Evolutionary conservation across 2,113 vertebrate species (phyloP).

Genomic region (Scomber scombrus): DNA sequence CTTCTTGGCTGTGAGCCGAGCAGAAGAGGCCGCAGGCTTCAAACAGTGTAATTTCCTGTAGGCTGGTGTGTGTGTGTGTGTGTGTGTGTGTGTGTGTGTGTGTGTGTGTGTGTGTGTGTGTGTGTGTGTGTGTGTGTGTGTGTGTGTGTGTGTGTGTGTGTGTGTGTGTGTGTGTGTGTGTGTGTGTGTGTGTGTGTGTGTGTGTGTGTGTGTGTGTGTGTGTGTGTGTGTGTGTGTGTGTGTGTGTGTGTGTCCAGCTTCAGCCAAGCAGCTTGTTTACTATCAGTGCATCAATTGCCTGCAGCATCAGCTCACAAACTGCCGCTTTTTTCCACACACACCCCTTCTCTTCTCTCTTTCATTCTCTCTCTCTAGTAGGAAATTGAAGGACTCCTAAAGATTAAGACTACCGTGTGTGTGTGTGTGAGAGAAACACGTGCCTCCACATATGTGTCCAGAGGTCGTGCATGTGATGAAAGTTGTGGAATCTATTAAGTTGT

Average conservation of each 20-base stretch:
- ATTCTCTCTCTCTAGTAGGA: not conserved
- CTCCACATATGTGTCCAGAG: not conserved
- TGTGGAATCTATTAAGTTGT: not conserved
- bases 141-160: too few species aligned
- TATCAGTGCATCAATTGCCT: conserved; percentile 5
- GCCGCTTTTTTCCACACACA: too few species aligned
- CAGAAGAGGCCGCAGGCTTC: conserved; percentile 25
- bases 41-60: conserved; percentile 61
- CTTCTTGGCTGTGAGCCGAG: not conserved
- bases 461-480: not conserved
- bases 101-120: too few species aligned
- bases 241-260: not conserved
- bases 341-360: not conserved
- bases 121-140: too few species aligned
- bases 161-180: too few species aligned
- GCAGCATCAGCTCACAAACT: not conserved
- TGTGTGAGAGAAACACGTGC: not conserved
- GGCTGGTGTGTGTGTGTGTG: conserved; percentile 1
- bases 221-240: not conserved
- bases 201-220: too few species aligned
- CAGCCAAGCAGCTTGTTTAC: conserved; percentile 13
- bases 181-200: too few species aligned
- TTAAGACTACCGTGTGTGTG: not conserved
- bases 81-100: too few species aligned
- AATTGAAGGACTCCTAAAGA: not conserved